Percentiles rank a stretch among this genome's conserved stretches.
Conservation (phyloP, 1,140 invertebrate genomes). For the Patella vulgata region DNA sequence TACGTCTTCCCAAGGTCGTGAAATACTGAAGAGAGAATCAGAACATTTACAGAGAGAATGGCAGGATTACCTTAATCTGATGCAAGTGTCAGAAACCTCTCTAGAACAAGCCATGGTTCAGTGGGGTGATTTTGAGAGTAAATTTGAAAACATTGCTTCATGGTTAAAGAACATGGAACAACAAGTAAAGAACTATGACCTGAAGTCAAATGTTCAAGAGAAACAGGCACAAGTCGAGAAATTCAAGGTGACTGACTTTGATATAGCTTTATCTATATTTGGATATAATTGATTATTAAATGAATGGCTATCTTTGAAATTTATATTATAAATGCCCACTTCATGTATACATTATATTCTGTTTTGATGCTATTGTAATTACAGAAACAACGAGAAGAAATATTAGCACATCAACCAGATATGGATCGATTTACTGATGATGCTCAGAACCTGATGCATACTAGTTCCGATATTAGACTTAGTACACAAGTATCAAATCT, state of each 20-base stretch:
- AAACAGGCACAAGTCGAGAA: slow-evolving; percentile 81
- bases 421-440: slow-evolving; percentile 91
- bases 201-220: slow-evolving; percentile 82
- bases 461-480: slow-evolving; percentile 84
- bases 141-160: slow-evolving; percentile 80
- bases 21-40: slow-evolving; percentile 79
- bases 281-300: not conserved
- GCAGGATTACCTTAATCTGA: slow-evolving; percentile 68
- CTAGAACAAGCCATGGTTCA: slow-evolving; percentile 79
- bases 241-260: slow-evolving; percentile 74
- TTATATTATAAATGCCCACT: not conserved
- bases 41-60: slow-evolving; percentile 71
- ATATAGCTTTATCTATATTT: too few relatives aligned
- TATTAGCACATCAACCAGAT: slow-evolving; percentile 63
- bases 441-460: slow-evolving; percentile 85
- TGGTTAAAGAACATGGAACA: slow-evolving; percentile 88
- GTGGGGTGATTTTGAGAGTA: slow-evolving; percentile 89
- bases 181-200: slow-evolving; percentile 83
- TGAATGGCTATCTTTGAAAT: not conserved
- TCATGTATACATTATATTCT: slow-evolving; percentile 8
- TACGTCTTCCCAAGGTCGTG: slow-evolving; percentile 74
- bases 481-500: slow-evolving; percentile 90
- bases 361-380: slow-evolving; percentile 16
- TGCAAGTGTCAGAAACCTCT: slow-evolving; percentile 62
- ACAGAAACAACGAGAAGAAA: slow-evolving; percentile 59